Evolutionary conservation across 2,113 vertebrate genomes (phyloP), one percentile per base, ranked within the genome.

Genomic region (Danionella cerebrum): DNA sequence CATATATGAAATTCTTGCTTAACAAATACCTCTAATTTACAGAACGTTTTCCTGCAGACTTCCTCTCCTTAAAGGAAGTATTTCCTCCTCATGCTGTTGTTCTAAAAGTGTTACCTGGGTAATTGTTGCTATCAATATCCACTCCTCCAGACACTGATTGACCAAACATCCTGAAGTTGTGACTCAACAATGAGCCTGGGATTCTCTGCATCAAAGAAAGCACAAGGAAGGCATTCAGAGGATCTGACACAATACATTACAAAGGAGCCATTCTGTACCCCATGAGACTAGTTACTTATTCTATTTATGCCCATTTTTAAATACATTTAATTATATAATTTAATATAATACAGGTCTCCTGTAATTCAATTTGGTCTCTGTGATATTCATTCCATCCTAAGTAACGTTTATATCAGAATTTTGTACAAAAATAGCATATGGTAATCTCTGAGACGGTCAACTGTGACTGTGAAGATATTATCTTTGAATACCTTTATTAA

Each of bases 61-160:
- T 24, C 11, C 5, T 38, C 10, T 24, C 22, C 3, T 12, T 33
- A 38, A 6, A n/a, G 27, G 14, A 31, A 52, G 6, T 5, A 31
- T 52, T 18, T 33, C 14, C 5, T 57, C 22, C 24, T 9, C 3
- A 57, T 58, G 11, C 33, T 19, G 10, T 45, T 41, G 21, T 50
- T 44, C 3, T 13, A 27, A 22, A 41, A 27, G 29, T 4, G 5
- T 75, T 79, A 94, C 92, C 92, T 82, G 89, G 70, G 82, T 92
- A 93, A 27, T 91, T 90, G 79, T 94, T 94, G 70, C 86, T 79
- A 81, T 94, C 92, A 66, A 82, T 83, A 81, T 94, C 92, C 19
- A 94, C 76, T 72, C 85, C 85, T 48, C 90, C 88, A 51, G 91
- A 88, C 76, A 94, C 86, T 27, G 92, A 93, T 50, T 93, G 91